Conservation (phyloP, 2,888 invertebrate genomes). For the Schrankia costaestrigalis region DNA sequence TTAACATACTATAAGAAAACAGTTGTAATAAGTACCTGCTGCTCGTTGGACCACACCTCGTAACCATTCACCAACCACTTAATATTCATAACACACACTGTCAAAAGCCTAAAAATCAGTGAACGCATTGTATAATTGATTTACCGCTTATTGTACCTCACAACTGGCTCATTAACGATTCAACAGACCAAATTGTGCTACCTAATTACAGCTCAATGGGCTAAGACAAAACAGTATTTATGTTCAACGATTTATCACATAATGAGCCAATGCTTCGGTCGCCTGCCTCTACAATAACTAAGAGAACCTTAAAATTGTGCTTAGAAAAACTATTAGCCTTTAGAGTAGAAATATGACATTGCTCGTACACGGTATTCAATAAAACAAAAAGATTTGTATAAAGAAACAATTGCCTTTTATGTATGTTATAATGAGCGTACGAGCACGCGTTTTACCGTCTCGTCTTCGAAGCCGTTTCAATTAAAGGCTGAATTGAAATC, state of each 20-base stretch:
- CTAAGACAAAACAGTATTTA: slow-evolving; percentile 77
- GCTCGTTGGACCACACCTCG: slow-evolving; percentile 21
- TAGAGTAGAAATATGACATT: slow-evolving; percentile 55
- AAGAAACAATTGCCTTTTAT: slow-evolving; percentile 74
- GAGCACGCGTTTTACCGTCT: slow-evolving; percentile 23
- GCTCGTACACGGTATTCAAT: slow-evolving; percentile 54
- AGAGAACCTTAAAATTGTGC: slow-evolving; percentile 64
- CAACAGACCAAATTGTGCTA: slow-evolving; percentile 78
- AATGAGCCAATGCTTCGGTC: slow-evolving; percentile 72
- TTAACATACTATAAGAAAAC: slow-evolving; percentile 22
- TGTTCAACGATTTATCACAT: slow-evolving; percentile 77
- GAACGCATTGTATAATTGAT: slow-evolving; percentile 64
- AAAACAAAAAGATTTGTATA: slow-evolving; percentile 62
- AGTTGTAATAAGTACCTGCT: slow-evolving; percentile 20
- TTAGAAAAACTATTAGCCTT: slow-evolving; percentile 66
- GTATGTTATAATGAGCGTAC: slow-evolving; percentile 54
- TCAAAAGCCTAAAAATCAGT: slow-evolving; percentile 48
- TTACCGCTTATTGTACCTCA: slow-evolving; percentile 66
- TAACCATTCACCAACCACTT: slow-evolving; percentile 26
- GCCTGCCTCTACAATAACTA: slow-evolving; percentile 49
- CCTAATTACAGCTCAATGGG: slow-evolving; percentile 75
- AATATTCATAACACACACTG: slow-evolving; percentile 42
- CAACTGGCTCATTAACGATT: slow-evolving; percentile 71
- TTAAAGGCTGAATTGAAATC: slow-evolving; percentile 31
- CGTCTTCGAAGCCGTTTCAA: slow-evolving; percentile 31